A percentile compares a stretch with the other conserved stretches of the same genome.
Conservation (phyloP, 2,113 vertebrate species). For the Pterophyllum scalare region DNA sequence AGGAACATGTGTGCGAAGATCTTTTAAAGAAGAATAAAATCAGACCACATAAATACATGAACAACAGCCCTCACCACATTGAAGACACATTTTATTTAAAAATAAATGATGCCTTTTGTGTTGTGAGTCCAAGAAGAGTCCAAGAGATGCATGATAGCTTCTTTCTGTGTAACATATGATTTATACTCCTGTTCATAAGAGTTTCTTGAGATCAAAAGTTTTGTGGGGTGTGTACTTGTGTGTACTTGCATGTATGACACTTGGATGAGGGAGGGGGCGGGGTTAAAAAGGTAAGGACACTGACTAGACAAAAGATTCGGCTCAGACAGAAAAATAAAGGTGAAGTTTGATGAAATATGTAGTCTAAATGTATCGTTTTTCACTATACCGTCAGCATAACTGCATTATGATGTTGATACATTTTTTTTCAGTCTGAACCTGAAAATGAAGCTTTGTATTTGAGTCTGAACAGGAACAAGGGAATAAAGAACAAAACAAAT, state of each 20-base stretch:
- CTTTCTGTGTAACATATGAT: background rate
- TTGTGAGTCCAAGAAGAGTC: background rate
- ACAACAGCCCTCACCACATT: background rate
- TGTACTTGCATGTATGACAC: background rate
- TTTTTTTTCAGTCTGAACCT: background rate
- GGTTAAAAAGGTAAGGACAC: background rate
- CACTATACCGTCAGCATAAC: too few relatives aligned
- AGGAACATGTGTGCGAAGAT: background rate
- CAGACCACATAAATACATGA: background rate
- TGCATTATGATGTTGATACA: background rate
- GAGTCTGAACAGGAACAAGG: background rate
- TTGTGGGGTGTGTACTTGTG: background rate
- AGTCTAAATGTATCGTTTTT: background rate
- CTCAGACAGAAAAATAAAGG: background rate
- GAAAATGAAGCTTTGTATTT: background rate
- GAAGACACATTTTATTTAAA: background rate
- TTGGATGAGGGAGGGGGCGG: background rate
- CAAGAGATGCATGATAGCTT: background rate
- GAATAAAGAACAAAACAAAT: background rate
- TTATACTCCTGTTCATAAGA: background rate
- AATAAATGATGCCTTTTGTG: too few relatives aligned
- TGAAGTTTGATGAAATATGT: background rate
- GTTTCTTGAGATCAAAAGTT: background rate
- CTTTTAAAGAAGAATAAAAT: background rate
- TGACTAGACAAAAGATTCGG: background rate